Percentiles rank a stretch among this genome's conserved stretches.
These are phyloP conservation scores for Heterochromis multidens DNA, from an alignment of 2,113 vertebrate genomes.

Conservation along the genomic window DNA sequence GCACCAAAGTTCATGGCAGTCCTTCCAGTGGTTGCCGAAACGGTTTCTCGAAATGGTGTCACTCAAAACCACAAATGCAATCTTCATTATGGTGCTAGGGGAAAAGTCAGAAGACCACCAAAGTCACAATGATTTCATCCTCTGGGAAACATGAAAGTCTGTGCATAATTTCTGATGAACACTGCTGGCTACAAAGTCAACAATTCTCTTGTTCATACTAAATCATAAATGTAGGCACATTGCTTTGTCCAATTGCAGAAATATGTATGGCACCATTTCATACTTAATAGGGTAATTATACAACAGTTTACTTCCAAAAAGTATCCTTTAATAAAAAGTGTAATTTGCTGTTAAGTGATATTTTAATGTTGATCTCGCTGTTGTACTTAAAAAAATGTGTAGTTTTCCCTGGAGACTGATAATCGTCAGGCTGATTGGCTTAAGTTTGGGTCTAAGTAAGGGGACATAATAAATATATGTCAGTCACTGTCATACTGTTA, in stretches of 20 bases:
- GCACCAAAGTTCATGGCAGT: background rate
- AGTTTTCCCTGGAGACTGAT: background rate
- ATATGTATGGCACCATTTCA: background rate
- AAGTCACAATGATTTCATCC: background rate
- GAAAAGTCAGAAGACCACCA: background rate
- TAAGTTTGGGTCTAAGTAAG: background rate
- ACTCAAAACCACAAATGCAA: background rate
- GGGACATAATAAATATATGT: background rate
- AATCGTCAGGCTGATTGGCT: background rate
- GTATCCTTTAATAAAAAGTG: background rate
- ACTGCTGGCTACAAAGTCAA: background rate
- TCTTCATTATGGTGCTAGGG: background rate
- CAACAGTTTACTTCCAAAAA: background rate
- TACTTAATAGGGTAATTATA: background rate
- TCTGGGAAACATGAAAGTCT: background rate
- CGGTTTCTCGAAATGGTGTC: background rate
- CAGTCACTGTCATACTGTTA: background rate
- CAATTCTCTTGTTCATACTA: background rate
- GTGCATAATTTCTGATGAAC: background rate
- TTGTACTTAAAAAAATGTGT: background rate
- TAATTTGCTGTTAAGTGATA: background rate
- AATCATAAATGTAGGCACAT: rapidly evolving
- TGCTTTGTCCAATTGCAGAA: background rate
- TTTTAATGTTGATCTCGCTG: background rate
- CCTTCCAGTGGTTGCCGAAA: background rate